These are phyloP conservation scores for Halesus radiatus DNA, from an alignment of 1,140 invertebrate species.

Conservation along the genomic window DNA sequence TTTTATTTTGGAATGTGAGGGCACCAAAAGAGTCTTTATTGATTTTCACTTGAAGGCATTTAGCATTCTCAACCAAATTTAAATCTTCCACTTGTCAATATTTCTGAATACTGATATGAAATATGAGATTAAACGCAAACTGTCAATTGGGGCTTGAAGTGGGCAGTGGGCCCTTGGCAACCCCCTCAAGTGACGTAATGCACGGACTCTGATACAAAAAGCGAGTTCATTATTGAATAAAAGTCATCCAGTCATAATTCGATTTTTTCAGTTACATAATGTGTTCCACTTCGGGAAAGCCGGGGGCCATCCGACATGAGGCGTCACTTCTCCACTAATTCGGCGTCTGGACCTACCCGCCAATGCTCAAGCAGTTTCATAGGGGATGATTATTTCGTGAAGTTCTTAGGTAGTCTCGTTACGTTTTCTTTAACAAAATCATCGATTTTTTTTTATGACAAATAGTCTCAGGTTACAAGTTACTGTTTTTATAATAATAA, in stretches of 20 bases:
- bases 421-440: no score
- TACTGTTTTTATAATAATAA: no score
- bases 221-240: slow-evolving; percentile 51
- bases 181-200: background rate
- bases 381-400: background rate
- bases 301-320: background rate
- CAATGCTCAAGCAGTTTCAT: background rate
- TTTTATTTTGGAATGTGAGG: no score
- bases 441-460: no score
- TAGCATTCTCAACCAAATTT: background rate
- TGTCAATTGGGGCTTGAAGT: background rate
- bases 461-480: no score
- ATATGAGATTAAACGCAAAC: background rate
- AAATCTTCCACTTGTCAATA: slow-evolving; percentile 9
- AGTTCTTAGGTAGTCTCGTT: background rate
- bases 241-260: slow-evolving; percentile 53
- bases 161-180: slow-evolving; percentile 8
- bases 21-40: no score
- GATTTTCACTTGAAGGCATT: no score
- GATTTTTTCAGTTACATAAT: slow-evolving; percentile 55
- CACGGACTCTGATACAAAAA: slow-evolving; percentile 9
- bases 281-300: slow-evolving; percentile 29
- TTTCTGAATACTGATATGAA: background rate
- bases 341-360: background rate
- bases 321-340: background rate